Percentiles rank a stretch among this genome's conserved stretches.
These are phyloP conservation scores for Pagrus major DNA, from an alignment of 2,113 vertebrate genomes.

Conservation along the genomic window DNA sequence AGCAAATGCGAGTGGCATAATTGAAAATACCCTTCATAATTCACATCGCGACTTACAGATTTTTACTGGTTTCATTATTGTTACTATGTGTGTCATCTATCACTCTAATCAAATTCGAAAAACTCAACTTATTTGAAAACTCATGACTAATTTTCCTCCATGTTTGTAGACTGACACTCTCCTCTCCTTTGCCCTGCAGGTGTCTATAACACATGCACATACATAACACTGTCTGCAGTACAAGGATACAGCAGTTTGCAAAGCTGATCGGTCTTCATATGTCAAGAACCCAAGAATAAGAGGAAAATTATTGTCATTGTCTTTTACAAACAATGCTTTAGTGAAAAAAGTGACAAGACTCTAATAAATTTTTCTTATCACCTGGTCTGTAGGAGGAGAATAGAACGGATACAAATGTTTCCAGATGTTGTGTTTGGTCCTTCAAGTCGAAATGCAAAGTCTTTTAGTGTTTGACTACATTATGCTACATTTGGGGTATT, in stretches of 20 bases:
- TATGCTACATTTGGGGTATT: constrained; percentile 9
- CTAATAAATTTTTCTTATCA: neutral
- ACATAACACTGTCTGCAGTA: constrained; percentile 17
- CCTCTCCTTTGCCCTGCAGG: constrained; percentile 18
- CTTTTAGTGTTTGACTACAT: constrained; percentile 2
- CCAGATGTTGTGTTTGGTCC: neutral
- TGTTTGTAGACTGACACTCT: neutral
- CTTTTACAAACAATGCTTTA: neutral
- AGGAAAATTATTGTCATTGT: neutral
- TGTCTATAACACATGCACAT: constrained; percentile 10
- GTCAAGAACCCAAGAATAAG: neutral
- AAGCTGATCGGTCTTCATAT: constrained; percentile 15
- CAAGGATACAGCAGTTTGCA: neutral
- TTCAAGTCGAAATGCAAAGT: neutral
- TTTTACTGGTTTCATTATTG: constrained; percentile 23
- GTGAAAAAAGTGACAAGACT: neutral
- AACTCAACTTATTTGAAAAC: constrained; percentile 19
- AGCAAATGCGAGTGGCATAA: constrained; percentile 16
- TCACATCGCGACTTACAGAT: constrained; percentile 5
- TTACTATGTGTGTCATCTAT: constrained; percentile 24
- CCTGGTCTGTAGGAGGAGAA: neutral
- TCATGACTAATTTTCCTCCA: neutral
- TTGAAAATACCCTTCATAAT: constrained; percentile 15
- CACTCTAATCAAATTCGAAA: constrained; percentile 29
- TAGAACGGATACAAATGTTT: neutral